These are phyloP conservation scores for Morpho achilles DNA, from an alignment of 2,888 invertebrate genomes.

Conservation along the genomic window DNA sequence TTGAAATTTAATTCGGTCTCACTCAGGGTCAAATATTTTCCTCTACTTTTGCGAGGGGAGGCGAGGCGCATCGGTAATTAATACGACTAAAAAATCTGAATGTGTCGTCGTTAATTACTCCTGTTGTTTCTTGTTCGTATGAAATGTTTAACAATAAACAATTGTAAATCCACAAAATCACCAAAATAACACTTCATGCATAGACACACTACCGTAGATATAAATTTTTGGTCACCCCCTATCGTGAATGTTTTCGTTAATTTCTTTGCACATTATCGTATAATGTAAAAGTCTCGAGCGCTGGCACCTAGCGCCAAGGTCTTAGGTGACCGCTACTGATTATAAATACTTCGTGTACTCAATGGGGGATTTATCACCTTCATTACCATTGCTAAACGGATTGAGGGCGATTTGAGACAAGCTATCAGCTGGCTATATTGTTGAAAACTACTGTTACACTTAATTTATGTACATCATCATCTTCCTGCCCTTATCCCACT, in stretches of 20 bases:
- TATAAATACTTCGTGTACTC: slow-evolving; percentile 59
- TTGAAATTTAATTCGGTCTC: too few relatives aligned
- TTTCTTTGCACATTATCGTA: slow-evolving; percentile 28
- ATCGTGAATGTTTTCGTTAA: slow-evolving; percentile 12
- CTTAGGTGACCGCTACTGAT: slow-evolving; percentile 57
- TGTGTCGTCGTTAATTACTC: too few relatives aligned
- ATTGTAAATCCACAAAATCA: not conserved
- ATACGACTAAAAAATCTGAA: too few relatives aligned
- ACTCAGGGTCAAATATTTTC: too few relatives aligned
- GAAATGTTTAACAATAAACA: too few relatives aligned
- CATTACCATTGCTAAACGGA: slow-evolving; percentile 46
- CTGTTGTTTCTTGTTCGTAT: too few relatives aligned
- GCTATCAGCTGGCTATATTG: slow-evolving; percentile 27
- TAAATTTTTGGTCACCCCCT: not conserved
- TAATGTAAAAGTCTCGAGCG: slow-evolving; percentile 41
- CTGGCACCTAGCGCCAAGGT: slow-evolving; percentile 58
- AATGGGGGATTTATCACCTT: slow-evolving; percentile 59
- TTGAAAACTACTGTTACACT: slow-evolving; percentile 12
- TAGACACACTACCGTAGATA: not conserved
- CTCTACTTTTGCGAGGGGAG: too few relatives aligned
- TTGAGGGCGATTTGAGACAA: slow-evolving; percentile 29
- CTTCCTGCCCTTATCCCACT: too few relatives aligned
- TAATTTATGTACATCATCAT: slow-evolving; percentile 24
- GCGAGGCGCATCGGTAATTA: too few relatives aligned
- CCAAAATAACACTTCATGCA: slow-evolving; percentile 1